Percentiles rank a stretch among this genome's conserved stretches.
These are phyloP conservation scores for Agriotes lineatus DNA, from an alignment of 2,888 invertebrate genomes.

Conservation along the genomic window DNA sequence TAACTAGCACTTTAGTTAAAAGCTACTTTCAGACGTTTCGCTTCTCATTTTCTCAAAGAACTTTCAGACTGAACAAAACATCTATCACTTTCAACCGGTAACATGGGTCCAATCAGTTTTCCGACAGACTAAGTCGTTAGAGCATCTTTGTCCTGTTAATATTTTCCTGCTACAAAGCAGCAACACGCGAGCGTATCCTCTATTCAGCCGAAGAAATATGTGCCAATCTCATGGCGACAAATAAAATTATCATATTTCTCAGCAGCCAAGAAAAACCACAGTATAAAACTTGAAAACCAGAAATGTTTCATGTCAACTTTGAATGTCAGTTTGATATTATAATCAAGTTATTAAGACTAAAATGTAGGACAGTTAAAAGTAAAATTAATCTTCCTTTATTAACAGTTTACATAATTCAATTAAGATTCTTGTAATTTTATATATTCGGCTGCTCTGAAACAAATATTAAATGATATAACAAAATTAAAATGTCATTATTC, in stretches of 20 bases:
- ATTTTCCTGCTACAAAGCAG: conserved; percentile 27
- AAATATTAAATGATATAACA: too few species aligned
- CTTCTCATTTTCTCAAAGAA: conserved; percentile 39
- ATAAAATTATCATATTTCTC: not conserved
- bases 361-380: too few species aligned
- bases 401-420: too few species aligned
- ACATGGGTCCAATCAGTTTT: conserved; percentile 49
- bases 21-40: conserved; percentile 39
- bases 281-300: too few species aligned
- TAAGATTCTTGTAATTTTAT: too few species aligned
- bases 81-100: conserved; percentile 47
- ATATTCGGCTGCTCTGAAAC: too few species aligned
- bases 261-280: too few species aligned
- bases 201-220: conserved; percentile 1
- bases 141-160: conserved; percentile 45
- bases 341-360: too few species aligned
- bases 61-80: conserved; percentile 45
- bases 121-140: conserved; percentile 47
- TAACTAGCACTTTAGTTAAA: conserved; percentile 43
- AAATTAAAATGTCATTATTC: too few species aligned
- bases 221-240: not conserved
- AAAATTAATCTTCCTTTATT: too few species aligned
- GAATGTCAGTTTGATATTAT: too few species aligned
- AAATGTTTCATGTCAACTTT: too few species aligned
- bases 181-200: conserved; percentile 4